phyloP scores from a whole-genome alignment of 2,113 vertebrate species.

The Sapayoa aenigma region DNA sequence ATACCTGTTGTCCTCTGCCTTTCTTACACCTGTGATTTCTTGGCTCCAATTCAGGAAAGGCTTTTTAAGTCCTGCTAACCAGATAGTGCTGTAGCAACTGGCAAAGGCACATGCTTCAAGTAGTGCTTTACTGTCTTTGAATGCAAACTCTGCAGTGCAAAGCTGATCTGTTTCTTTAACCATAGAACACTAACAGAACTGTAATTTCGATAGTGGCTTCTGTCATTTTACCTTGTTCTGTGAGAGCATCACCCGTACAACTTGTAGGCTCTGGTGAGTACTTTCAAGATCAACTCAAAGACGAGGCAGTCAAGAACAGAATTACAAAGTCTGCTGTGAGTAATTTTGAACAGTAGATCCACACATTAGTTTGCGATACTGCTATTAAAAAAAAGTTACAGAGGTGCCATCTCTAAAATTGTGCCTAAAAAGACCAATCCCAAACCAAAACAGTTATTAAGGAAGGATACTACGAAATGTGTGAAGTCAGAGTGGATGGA shows the following conservation, averaged over 20 bases:
- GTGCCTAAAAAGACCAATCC: not conserved
- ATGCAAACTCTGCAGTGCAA: not conserved
- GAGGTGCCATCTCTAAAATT: not conserved
- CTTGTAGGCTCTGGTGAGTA: not conserved
- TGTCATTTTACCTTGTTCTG: not conserved
- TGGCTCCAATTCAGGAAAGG: not conserved
- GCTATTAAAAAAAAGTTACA: not conserved
- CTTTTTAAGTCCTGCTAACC: not conserved
- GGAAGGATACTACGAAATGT: not conserved
- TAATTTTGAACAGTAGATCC: not conserved
- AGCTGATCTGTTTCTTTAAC: not conserved
- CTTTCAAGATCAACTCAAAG: not conserved
- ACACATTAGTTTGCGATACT: not conserved
- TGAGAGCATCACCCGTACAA: not conserved
- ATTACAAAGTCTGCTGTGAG: not conserved
- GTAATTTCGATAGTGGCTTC: not conserved
- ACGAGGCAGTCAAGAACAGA: not conserved
- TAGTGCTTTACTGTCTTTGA: not conserved
- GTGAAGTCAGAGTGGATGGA: not conserved
- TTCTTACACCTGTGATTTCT: not conserved
- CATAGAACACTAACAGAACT: not conserved
- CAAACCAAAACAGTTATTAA: not conserved
- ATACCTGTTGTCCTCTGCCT: not conserved
- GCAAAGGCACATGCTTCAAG: not conserved
- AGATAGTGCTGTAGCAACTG: not conserved